Conservation (phyloP, 2,888 invertebrate species). For the Lymantria monacha region DNA sequence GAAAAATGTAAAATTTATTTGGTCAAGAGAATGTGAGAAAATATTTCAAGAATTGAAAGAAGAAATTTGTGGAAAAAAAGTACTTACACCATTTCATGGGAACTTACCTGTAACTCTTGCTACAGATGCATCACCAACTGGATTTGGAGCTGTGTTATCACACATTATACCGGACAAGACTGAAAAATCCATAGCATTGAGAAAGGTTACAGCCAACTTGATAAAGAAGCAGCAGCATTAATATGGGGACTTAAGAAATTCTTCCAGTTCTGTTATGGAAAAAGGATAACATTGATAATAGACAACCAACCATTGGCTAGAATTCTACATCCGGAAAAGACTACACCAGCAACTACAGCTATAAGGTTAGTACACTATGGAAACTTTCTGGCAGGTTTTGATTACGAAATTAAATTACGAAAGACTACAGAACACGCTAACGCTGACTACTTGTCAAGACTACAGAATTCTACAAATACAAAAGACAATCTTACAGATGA, state of each 20-base stretch:
- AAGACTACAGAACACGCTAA: background rate
- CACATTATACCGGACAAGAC: background rate
- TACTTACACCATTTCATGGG: background rate
- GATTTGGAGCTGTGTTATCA: background rate
- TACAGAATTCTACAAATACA: background rate
- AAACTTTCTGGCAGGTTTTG: background rate
- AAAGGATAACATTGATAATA: constrained; percentile 41
- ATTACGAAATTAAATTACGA: background rate
- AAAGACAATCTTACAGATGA: background rate
- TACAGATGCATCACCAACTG: background rate
- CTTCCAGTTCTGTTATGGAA: constrained; percentile 46
- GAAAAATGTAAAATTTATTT: constrained; percentile 12
- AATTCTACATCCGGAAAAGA: constrained; percentile 1
- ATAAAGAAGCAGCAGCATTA: constrained; percentile 42
- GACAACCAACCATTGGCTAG: constrained; percentile 38
- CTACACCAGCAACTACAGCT: background rate
- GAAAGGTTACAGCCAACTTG: constrained; percentile 41
- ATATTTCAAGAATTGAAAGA: constrained; percentile 2
- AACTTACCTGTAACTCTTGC: constrained; percentile 13
- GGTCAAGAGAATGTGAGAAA: constrained; percentile 14
- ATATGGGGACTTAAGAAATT: constrained; percentile 47
- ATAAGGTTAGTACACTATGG: constrained; percentile 1
- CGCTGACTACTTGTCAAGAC: background rate
- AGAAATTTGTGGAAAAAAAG: background rate
- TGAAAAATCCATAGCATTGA: constrained; percentile 19